Conservation (phyloP, 2,113 vertebrate species). For the Silurus asotus region DNA sequence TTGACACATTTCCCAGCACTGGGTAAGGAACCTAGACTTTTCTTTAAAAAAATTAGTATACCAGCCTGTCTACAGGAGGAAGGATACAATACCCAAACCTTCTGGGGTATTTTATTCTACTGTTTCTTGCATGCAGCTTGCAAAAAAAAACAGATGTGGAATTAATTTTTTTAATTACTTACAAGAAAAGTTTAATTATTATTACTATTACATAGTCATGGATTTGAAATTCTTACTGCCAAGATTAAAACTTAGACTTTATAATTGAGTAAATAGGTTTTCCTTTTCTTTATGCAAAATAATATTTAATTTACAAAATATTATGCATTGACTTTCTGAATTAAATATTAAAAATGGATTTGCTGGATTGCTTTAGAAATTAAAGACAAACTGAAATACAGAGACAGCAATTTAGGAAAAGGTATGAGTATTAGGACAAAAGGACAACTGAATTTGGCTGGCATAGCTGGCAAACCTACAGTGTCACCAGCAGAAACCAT, state of each 20-base stretch:
- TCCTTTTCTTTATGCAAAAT: background rate
- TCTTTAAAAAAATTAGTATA: background rate
- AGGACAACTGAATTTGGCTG: constrained; percentile 36
- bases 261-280: background rate
- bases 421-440: constrained; percentile 9
- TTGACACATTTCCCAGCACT: background rate
- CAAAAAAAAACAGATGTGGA: background rate
- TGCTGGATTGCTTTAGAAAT: background rate
- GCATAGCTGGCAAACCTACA: constrained; percentile 51
- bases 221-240: constrained; percentile 1
- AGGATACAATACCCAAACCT: background rate
- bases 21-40: background rate
- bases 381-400: background rate
- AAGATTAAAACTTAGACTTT: background rate
- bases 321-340: background rate
- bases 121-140: background rate
- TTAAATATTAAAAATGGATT: background rate
- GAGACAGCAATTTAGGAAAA: constrained; percentile 9
- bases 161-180: no score
- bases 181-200: no score
- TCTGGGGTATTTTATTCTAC: background rate
- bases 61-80: background rate
- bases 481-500: constrained; percentile 41
- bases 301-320: background rate
- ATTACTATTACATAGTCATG: background rate